Base-by-base conservation (phyloP, 2,113 vertebrate genomes). In the Corythornis madagascariensis region DNA sequence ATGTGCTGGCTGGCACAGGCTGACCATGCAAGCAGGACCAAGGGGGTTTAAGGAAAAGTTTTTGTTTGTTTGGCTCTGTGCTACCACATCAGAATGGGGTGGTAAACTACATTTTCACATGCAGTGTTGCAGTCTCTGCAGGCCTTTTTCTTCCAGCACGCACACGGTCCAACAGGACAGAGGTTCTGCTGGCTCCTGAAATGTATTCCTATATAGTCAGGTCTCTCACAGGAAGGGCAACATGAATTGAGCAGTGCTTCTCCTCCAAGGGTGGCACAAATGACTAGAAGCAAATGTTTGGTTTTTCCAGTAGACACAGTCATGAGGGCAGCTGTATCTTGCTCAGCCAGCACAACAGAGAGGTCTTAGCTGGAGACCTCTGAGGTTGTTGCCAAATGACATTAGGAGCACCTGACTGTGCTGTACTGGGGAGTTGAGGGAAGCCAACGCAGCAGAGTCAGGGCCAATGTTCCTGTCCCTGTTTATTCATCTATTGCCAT, bases 161-260 rank as follows among this genome's bases (percentile, higher is more conserved):
- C 1, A 0, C 24, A 13, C 19, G 18, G 13, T 56, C 45, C 35
- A 35, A 31, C 24, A 50, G 82, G n/a, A 20, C n/a, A 5, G 15
- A 2, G 10, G 6, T 29, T n/a, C 14, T 0, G 2, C 25, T 21
- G 40, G 40, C 56, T 52, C 45, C 64, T 5, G 8, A 45, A 43
- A 7, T 5, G 11, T 11, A 4, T 16, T 21, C 7, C 35, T 11
- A 11, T 29, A 21, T 6, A 63, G 22, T 59, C 16, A 43, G 83
- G 38, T 29, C 55, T 85, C 28, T 67, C 21, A 21, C 33, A 17
- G 22, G 19, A 53, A 66, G 14, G 10, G 18, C 24, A n/a, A 16
- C 42, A 3, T 0, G 3, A 76, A 29, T 10, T 0, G 2, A 43
- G 31, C 24, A 12, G 43, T 35, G 14, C 28, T n/a, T 10, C 55